phyloP scores from a whole-genome alignment of 2,888 invertebrate species.

The Odontothrips loti region DNA sequence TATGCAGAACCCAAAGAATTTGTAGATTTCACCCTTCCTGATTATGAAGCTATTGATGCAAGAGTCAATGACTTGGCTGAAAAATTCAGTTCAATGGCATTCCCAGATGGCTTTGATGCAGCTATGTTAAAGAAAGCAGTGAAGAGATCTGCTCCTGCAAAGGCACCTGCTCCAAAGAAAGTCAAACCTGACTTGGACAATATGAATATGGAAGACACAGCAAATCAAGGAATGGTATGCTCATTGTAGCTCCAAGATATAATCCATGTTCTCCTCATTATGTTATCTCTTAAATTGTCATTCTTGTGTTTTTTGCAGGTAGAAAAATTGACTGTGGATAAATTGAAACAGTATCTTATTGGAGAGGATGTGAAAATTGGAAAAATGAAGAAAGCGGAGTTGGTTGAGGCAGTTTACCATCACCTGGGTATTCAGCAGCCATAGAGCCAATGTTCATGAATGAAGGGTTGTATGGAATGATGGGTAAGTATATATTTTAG shows the following conservation, averaged over 20 bases:
- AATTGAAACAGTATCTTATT: neutral
- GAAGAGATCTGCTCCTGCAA: neutral
- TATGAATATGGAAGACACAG: neutral
- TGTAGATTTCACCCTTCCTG: slow-evolving; percentile 40
- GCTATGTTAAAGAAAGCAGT: neutral
- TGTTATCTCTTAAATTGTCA: neutral
- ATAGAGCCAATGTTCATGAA: neutral
- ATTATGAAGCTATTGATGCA: neutral
- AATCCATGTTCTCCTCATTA: neutral
- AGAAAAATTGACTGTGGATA: neutral
- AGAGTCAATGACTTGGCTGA: neutral
- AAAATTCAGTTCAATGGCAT: neutral
- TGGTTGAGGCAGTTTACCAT: neutral
- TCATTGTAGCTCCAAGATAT: neutral
- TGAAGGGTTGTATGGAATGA: too few relatives aligned
- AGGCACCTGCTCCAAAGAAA: neutral
- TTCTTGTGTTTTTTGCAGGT: neutral
- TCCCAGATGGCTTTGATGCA: neutral
- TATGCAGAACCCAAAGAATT: slow-evolving; percentile 47
- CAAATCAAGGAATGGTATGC: neutral
- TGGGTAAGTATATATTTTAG: too few relatives aligned
- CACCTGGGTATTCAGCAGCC: neutral
- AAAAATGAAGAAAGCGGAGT: neutral
- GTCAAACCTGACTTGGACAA: neutral
- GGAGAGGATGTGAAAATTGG: neutral